phyloP scores from a whole-genome alignment of 2,888 invertebrate species.

The Elgonia sp. region DNA sequence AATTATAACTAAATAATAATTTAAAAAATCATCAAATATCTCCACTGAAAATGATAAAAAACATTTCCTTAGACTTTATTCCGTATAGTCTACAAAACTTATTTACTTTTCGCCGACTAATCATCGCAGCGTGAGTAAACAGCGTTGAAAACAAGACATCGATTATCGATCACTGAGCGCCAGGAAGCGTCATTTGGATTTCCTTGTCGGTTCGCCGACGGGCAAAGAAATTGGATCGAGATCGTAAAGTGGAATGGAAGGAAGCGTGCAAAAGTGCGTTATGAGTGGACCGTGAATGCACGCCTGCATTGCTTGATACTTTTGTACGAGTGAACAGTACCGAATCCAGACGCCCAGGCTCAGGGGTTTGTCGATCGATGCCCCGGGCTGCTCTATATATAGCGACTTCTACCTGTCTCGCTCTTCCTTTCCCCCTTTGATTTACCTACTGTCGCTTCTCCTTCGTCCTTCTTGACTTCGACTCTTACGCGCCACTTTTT shows the following conservation, averaged over 20 bases:
- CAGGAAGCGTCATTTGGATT: background rate
- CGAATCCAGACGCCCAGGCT: conserved; percentile 85
- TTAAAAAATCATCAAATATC: no score
- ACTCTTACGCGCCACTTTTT: conserved; percentile 31
- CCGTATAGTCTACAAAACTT: no score
- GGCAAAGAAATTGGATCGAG: conserved; percentile 32
- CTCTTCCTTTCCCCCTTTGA: conserved; percentile 45
- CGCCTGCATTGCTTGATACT: conserved; percentile 59
- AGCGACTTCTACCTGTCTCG: conserved; percentile 71
- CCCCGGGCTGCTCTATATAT: conserved; percentile 84
- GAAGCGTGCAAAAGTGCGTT: conserved; percentile 44
- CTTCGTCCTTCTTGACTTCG: conserved; percentile 65
- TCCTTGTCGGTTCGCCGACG: background rate
- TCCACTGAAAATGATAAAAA: no score
- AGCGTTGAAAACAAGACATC: background rate
- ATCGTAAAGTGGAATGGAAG: background rate
- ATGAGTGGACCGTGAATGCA: conserved; percentile 56
- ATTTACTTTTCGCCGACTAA: no score
- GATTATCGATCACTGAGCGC: background rate
- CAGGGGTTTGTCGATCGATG: conserved; percentile 84
- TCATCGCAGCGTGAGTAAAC: no score
- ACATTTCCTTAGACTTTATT: no score
- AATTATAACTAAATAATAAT: no score
- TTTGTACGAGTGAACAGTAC: conserved; percentile 79
- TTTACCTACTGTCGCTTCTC: conserved; percentile 64